A percentile compares a stretch with the other conserved stretches of the same genome.
Evolutionary conservation across 2,113 vertebrate species (phyloP).

Genomic region (Tinamus guttatus): DNA sequence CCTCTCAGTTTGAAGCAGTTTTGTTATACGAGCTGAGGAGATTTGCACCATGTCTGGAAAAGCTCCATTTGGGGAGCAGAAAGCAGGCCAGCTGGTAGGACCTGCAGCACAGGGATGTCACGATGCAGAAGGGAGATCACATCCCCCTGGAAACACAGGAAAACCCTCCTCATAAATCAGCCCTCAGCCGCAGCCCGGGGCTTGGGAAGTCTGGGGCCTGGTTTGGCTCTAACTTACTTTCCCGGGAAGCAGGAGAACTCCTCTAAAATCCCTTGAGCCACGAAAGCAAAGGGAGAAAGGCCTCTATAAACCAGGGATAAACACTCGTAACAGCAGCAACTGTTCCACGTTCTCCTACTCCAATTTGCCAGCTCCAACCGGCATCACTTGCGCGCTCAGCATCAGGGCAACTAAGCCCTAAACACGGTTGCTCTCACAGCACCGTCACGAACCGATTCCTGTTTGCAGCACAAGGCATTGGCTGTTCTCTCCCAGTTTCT

Average conservation of each 20-base stretch:
- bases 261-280: not conserved
- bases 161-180: constrained; percentile 8
- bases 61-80: rapidly evolving
- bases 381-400: not conserved
- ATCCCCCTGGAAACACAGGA: not conserved
- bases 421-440: too few relatives aligned
- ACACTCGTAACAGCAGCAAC: not conserved
- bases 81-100: not conserved
- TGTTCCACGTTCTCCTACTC: not conserved
- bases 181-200: not conserved
- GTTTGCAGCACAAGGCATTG: not conserved
- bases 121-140: not conserved
- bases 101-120: not conserved
- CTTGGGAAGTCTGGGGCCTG: not conserved
- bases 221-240: not conserved
- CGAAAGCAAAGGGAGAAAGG: rapidly evolving
- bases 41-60: not conserved
- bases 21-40: not conserved
- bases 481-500: not conserved
- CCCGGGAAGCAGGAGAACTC: not conserved
- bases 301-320: not conserved
- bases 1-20: not conserved
- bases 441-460: not conserved
- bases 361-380: not conserved
- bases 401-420: too few relatives aligned